A percentile compares a stretch with the other conserved stretches of the same genome.
Evolutionary conservation across 2,113 vertebrate species (phyloP).

Genomic region (Nicator chloris): DNA sequence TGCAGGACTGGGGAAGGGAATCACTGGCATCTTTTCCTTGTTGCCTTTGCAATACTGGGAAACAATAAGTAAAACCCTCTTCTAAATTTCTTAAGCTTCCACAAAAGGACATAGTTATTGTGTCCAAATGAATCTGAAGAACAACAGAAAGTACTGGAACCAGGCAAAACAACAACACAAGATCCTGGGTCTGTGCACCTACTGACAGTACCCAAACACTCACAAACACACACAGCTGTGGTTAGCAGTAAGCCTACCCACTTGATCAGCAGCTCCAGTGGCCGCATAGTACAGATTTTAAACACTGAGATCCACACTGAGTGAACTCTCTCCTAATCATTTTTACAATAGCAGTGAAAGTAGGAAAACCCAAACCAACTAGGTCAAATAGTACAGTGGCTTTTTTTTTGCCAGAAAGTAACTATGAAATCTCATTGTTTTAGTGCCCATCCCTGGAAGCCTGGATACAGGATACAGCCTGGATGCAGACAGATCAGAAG

Average conservation of each 20-base stretch:
- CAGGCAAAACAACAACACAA: not conserved
- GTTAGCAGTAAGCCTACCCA: not conserved
- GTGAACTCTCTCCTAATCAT: not conserved
- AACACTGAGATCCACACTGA: not conserved
- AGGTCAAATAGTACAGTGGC: not conserved
- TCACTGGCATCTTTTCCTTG: not conserved
- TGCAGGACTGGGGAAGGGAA: not conserved
- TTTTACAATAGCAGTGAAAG: not conserved
- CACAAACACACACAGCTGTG: not conserved
- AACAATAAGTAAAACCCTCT: not conserved
- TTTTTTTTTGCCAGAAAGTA: not conserved
- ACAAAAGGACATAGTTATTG: not conserved
- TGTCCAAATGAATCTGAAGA: not conserved
- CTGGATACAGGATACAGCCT: not conserved
- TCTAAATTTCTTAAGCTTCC: not conserved
- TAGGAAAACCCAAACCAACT: not conserved
- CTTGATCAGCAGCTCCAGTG: not conserved
- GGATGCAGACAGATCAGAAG: not conserved
- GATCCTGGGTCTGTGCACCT: too few relatives aligned
- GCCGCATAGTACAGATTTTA: rapidly evolving
- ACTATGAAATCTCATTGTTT: not conserved
- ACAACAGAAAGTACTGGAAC: not conserved
- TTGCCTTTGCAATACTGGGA: not conserved
- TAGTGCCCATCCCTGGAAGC: not conserved
- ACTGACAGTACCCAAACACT: not conserved